Base-by-base conservation (phyloP, 2,113 vertebrate genomes). In the Megaceryle maxima region DNA sequence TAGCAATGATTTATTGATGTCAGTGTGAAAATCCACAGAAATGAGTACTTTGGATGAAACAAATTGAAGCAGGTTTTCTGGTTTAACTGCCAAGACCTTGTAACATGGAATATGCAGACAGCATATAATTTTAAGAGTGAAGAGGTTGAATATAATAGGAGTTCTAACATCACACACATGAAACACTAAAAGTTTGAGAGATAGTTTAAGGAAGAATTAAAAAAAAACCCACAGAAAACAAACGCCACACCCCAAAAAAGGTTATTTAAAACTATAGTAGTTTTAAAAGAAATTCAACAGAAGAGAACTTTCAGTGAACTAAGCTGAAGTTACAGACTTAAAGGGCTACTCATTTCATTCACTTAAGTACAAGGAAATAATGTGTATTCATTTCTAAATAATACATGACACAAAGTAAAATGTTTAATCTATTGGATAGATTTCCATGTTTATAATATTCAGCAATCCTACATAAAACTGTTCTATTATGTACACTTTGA, bases 391-490 rank as follows among this genome's bases (percentile, higher is more conserved):
- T 67, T 79, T 57, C 55, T 44, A 79, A 63, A 56, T 26, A 72
- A 33, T 24, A 92, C 68, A 22, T 68, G 93, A 83, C 46, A 24
- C 12, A 13, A 46, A 72, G 28, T 63, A 64, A 85, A 97, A 94
- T 78, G 92, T 94, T 96, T 97, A 92, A 98, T 96, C 97, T 97
- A 92, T 87, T 16, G 77, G 91, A 97, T 96, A 97, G 88, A 96
- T 62, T 88, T 82, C 63, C 56, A 63, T 15, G 17, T 19, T 97
- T 89, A 82, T 60, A 56, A 44, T 77, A 86, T 79, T 74, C 68
- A 87, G 82, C 31, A 87, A 59, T 92, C 67, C 39, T 75, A 78
- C 29, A 76, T 74, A 72, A 84, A 83, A 90, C 91, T 86, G 84
- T 91, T 94, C 94, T 96, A 89, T 87, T 92, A 94, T 91, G 94